Evolutionary conservation across 2,888 invertebrate genomes (phyloP).

Genomic region (Drosophila sordidapex): DNA sequence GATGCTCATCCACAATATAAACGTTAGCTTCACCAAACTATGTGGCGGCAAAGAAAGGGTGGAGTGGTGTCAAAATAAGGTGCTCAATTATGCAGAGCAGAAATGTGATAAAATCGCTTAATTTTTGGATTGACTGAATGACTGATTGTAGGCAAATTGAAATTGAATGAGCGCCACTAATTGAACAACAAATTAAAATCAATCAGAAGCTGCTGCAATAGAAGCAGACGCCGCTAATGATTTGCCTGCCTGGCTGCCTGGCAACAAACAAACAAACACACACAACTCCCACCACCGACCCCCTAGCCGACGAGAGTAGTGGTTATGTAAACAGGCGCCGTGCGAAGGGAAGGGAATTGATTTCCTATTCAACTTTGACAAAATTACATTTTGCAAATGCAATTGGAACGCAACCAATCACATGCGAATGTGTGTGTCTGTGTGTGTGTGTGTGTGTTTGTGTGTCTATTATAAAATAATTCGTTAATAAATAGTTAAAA

Average conservation of each 20-base stretch:
- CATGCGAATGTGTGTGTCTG: conserved; percentile 6
- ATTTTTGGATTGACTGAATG: conserved; percentile 32
- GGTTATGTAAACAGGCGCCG: neutral
- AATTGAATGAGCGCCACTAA: conserved; percentile 65
- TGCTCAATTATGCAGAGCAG: neutral
- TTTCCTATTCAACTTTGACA: conserved; percentile 56
- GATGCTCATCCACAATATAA: neutral
- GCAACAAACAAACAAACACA: neutral
- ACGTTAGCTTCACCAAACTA: neutral
- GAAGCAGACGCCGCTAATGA: conserved; percentile 50
- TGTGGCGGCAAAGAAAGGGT: neutral
- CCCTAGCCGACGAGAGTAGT: neutral
- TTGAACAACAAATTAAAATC: conserved; percentile 78
- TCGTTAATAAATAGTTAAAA: conserved; percentile 78
- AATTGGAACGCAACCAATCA: conserved; percentile 43
- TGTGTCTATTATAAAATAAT: conserved; percentile 69
- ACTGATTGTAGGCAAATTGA: conserved; percentile 55
- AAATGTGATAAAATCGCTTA: conserved; percentile 14
- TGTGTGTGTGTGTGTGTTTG: conserved; percentile 13
- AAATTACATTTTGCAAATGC: conserved; percentile 63
- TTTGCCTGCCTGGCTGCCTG: conserved; percentile 10
- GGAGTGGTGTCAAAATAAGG: neutral
- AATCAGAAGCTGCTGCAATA: conserved; percentile 39
- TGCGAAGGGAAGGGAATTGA: neutral
- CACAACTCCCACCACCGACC: too few relatives aligned